These are phyloP conservation scores for Pseudoatta argentina DNA, from an alignment of 1,140 invertebrate genomes.

Conservation along the genomic window DNA sequence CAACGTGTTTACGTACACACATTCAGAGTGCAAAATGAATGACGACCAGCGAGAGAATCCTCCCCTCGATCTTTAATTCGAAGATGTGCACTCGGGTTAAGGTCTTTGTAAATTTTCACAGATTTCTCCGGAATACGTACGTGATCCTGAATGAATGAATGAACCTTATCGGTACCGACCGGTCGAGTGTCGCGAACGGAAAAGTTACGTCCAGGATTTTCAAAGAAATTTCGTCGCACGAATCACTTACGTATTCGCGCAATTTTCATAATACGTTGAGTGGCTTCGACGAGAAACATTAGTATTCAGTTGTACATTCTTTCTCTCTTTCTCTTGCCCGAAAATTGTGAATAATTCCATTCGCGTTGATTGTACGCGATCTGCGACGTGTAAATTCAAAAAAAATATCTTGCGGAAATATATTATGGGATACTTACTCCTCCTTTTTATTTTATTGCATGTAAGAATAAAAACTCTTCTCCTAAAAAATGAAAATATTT, in stretches of 20 bases:
- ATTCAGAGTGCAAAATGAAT: constrained; percentile 25
- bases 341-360: constrained; percentile 42
- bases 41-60: constrained; percentile 43
- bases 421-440: not conserved
- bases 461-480: constrained; percentile 5
- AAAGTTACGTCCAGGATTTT: constrained; percentile 20
- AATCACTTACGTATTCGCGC: constrained; percentile 55
- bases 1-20: constrained; percentile 43
- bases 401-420: constrained; percentile 25
- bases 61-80: constrained; percentile 63
- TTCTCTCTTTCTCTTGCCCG: constrained; percentile 5
- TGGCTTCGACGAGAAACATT: constrained; percentile 42
- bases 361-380: not conserved
- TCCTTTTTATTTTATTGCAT: not conserved
- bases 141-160: constrained; percentile 66
- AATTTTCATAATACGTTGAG: constrained; percentile 61
- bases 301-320: constrained; percentile 36
- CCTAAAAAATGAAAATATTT: constrained; percentile 26
- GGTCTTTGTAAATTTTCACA: constrained; percentile 58
- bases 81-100: constrained; percentile 42
- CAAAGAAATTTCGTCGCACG: constrained; percentile 46
- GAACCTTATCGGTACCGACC: constrained; percentile 23
- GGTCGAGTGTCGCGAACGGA: constrained; percentile 17
- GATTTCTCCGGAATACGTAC: constrained; percentile 54
- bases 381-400: not conserved